phyloP scores from a whole-genome alignment of 2,888 invertebrate species.

The Polymixis flavicincta region DNA sequence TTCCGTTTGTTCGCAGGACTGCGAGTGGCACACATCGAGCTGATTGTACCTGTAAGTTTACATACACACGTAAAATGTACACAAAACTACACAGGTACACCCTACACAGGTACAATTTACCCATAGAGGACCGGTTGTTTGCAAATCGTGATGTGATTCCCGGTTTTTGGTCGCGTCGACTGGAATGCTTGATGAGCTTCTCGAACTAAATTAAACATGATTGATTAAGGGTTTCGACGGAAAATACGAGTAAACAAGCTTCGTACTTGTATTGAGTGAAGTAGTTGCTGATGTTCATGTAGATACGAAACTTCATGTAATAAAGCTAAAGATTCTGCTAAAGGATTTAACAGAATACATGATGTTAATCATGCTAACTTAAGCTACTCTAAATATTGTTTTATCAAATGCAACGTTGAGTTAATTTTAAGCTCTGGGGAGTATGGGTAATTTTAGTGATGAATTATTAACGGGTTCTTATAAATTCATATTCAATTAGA shows the following conservation, averaged over 20 bases:
- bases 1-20: slow-evolving; percentile 72
- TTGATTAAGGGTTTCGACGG: slow-evolving; percentile 55
- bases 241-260: slow-evolving; percentile 34
- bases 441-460: background rate
- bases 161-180: slow-evolving; percentile 61
- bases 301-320: slow-evolving; percentile 7
- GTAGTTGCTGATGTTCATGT: slow-evolving; percentile 26
- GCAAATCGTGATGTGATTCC: slow-evolving; percentile 67
- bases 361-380: background rate
- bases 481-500: slow-evolving; percentile 21
- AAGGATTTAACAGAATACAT: slow-evolving; percentile 3
- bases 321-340: background rate
- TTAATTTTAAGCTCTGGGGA: background rate
- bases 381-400: background rate
- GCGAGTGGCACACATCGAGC: slow-evolving; percentile 60
- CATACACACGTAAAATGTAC: slow-evolving; percentile 25
- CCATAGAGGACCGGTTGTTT: slow-evolving; percentile 59
- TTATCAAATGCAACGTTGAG: slow-evolving; percentile 3
- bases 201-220: slow-evolving; percentile 63
- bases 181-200: slow-evolving; percentile 70
- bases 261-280: slow-evolving; percentile 6
- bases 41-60: slow-evolving; percentile 72
- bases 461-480: slow-evolving; percentile 10
- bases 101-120: slow-evolving; percentile 22
- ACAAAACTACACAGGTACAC: slow-evolving; percentile 21